Evolutionary conservation across 1,140 invertebrate genomes (phyloP).

Genomic region (Galleria mellonella): DNA sequence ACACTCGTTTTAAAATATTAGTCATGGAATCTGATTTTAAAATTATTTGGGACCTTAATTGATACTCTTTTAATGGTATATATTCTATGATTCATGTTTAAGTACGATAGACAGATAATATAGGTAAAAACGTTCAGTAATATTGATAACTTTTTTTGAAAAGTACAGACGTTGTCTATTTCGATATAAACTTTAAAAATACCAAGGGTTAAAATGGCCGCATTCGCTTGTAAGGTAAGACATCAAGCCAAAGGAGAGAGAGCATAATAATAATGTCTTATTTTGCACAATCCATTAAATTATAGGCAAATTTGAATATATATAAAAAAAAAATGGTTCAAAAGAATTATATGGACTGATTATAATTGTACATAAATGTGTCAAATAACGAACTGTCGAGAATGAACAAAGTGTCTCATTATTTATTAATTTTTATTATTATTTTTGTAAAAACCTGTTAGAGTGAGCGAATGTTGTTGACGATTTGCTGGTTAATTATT

Average conservation of each 20-base stretch:
- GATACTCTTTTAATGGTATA: too few relatives aligned
- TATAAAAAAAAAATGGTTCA: too few relatives aligned
- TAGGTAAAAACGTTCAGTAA: too few relatives aligned
- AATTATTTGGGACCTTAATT: too few relatives aligned
- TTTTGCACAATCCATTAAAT: constrained; percentile 29
- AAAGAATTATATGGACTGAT: constrained; percentile 52
- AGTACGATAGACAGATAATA: too few relatives aligned
- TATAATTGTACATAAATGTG: constrained; percentile 58
- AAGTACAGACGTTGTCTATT: too few relatives aligned
- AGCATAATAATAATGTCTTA: constrained; percentile 33
- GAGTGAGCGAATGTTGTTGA: constrained; percentile 51
- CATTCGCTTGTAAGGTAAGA: constrained; percentile 14
- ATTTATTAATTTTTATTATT: constrained; percentile 50
- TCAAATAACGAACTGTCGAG: constrained; percentile 48
- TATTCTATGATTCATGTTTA: too few relatives aligned
- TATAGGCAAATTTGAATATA: constrained; percentile 15
- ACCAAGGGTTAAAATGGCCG: neutral
- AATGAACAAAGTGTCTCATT: constrained; percentile 63
- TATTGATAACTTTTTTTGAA: too few relatives aligned
- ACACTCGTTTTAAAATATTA: too few relatives aligned
- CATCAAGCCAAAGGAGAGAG: constrained; percentile 24
- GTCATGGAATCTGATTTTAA: too few relatives aligned
- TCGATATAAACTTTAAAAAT: too few relatives aligned
- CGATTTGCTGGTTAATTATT: constrained; percentile 49
- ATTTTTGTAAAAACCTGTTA: constrained; percentile 45